Base-by-base conservation (phyloP, 2,888 invertebrate species). In the Zaprionus bogoriensis region DNA sequence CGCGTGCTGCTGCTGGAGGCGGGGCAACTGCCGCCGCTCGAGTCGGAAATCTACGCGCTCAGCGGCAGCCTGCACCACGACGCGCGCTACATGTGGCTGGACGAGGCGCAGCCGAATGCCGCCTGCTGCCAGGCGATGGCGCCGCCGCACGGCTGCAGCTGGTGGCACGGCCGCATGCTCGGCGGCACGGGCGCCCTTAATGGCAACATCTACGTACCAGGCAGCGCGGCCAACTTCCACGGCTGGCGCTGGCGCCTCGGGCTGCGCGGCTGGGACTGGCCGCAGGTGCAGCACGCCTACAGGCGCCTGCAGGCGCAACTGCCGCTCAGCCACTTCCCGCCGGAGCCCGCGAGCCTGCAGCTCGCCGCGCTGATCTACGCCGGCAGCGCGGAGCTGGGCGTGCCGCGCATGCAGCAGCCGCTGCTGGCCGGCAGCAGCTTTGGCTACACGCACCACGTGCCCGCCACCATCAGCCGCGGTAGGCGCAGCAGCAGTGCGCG, bases 1-100 rank as follows among this genome's bases (percentile, higher is more conserved):
- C 94, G 93, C 63, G 94, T 96, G 0, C 92, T 97, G 28, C 91
- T 97, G 17, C 89, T 97, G 59, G 97, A 97, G 91, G 96, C 95
- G 47, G 97, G 97, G 25, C 93, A 93, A 1, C 93, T 95, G 88
- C 90, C 90, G 88, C 93, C 66, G 90, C 92, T 87, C 10, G 89
- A 90, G 44, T 87, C 88, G 1, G 90, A 90, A 83, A 83, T 90
- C 9, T 89, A 88, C 2, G 47, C 63, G 0, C 30, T 87, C 0
- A 84, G 80, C 2, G 64, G 72, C 5, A 44, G 69, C 1, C 6
- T 89, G 42, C 83, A 87, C 17, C 77, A 82, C 2, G 77, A 82
- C 25, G 64, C 77, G 0, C 27, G 74, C 1, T 79, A 83, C 45
- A 86, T 85, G 57, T 91, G 87, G 87, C 77, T 85, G 39, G 88